phyloP scores from a whole-genome alignment of 2,797 vertebrate genomes.

The Sciaenops ocellatus region DNA sequence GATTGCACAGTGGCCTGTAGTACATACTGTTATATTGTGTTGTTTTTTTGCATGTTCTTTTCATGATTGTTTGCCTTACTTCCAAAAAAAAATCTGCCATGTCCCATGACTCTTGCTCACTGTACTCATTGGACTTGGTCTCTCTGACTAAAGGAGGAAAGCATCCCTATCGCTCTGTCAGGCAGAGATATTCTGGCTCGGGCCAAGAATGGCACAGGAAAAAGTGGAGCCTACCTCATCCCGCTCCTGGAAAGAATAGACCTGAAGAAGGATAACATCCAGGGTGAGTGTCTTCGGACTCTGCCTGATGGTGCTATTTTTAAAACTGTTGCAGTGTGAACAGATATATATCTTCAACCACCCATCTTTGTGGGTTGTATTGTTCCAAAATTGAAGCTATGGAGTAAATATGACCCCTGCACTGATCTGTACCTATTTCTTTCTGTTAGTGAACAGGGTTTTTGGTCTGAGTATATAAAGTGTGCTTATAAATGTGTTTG shows the following conservation, averaged over 20 bases:
- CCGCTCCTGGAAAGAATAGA: conserved; percentile 87
- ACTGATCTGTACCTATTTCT: background rate
- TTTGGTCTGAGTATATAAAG: background rate
- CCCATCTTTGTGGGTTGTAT: background rate
- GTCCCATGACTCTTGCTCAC: background rate
- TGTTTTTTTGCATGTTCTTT: background rate
- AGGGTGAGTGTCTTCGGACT: conserved; percentile 71
- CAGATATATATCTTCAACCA: no score
- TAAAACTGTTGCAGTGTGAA: background rate
- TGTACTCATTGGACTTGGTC: conserved; percentile 19
- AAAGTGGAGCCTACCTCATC: conserved; percentile 89
- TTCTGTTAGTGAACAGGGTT: background rate
- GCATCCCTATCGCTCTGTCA: conserved; percentile 86
- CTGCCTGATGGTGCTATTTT: background rate
- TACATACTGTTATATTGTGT: background rate
- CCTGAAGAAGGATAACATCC: conserved; percentile 84
- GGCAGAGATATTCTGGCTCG: conserved; percentile 86
- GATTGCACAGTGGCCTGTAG: background rate
- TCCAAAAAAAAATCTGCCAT: background rate
- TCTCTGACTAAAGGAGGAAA: conserved; percentile 83
- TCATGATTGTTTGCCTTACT: background rate
- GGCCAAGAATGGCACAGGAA: conserved; percentile 88
- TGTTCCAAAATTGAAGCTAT: background rate
- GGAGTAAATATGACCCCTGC: background rate
- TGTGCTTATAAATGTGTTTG: background rate